Base-by-base conservation (phyloP, 1,140 invertebrate genomes). In the Asobara japonica region DNA sequence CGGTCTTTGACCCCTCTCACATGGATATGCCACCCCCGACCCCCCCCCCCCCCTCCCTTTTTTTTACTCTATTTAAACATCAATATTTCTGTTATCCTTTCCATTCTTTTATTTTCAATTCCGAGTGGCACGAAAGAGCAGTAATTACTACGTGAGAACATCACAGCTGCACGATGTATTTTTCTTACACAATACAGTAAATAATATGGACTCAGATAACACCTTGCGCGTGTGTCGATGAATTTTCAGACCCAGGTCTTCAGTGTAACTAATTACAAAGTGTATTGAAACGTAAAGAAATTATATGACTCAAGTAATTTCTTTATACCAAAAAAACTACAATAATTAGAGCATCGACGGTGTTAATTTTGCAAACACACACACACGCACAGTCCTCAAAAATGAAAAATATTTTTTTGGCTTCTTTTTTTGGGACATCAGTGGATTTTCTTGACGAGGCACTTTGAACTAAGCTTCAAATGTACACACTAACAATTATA, bases 111-210 rank as follows among this genome's bases (percentile, higher is more conserved):
- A 1, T 62, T 62, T 48, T 51, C 38, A 67, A n/a, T n/a, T 27
- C 13, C n/a, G 38, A 69, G 41, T 11, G 64, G 33, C 31, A 61
- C 60, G 60, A 33, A 56, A 71, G 56, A 29, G 60, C 10, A 36
- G 64, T 71, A 71, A 71, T 71, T 71, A 38, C 61, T 31, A 16
- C 20, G 13, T 36, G 56, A 62, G 69, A 65, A 62, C 8, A 30
- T 41, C 41, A 51, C 69, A 71, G 69, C 69, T 71, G 69, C 69
- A 65, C 64, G 38, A n/a, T 13, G 41, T 69, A 51, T 56, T 67
- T 30, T 25, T 64, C 48, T 69, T 60, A 69, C 66, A 29, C 61
- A 31, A 4, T 69, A 22, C 22, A 69, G 13, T 45, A 45, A 16
- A 45, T 45, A 45, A 45, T 45, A 45, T 45, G n/a, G n/a, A 45